Evolutionary conservation across 2,888 invertebrate species (phyloP).

Genomic region (Amaurobius ferox): DNA sequence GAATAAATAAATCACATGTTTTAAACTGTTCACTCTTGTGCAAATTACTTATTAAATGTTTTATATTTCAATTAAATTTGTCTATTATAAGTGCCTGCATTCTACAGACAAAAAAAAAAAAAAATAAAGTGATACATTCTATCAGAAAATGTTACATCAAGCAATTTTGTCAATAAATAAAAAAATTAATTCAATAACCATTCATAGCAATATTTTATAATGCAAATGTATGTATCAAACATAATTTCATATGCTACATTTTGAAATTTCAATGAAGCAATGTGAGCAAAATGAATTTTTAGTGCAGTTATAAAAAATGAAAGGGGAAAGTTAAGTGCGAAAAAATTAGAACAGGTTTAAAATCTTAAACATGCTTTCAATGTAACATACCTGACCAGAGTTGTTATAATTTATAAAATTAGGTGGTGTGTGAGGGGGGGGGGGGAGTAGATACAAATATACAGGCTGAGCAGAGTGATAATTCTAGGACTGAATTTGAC

Average conservation of each 20-base stretch:
- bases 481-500: conserved; percentile 4
- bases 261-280: background rate
- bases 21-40: background rate
- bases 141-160: conserved; percentile 44
- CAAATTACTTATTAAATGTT: conserved; percentile 12
- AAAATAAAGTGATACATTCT: conserved; percentile 46
- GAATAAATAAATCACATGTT: background rate
- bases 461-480: conserved; percentile 53
- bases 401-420: conserved; percentile 39
- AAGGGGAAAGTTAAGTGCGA: background rate
- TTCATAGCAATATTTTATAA: background rate
- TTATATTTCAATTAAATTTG: conserved; percentile 22
- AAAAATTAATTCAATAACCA: conserved; percentile 31
- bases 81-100: conserved; percentile 34
- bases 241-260: background rate
- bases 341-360: background rate
- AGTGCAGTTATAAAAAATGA: background rate
- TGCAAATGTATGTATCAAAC: conserved; percentile 2
- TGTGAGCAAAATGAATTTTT: background rate
- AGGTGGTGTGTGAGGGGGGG: background rate
- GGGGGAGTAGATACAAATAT: conserved; percentile 52
- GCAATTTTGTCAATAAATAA: conserved; percentile 31
- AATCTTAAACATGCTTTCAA: background rate
- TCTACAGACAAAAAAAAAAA: conserved; percentile 58
- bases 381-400: conserved; percentile 14